A percentile compares a stretch with the other conserved stretches of the same genome.
phyloP scores from a whole-genome alignment of 2,888 invertebrate genomes.

The Himalopsyche anomala region DNA sequence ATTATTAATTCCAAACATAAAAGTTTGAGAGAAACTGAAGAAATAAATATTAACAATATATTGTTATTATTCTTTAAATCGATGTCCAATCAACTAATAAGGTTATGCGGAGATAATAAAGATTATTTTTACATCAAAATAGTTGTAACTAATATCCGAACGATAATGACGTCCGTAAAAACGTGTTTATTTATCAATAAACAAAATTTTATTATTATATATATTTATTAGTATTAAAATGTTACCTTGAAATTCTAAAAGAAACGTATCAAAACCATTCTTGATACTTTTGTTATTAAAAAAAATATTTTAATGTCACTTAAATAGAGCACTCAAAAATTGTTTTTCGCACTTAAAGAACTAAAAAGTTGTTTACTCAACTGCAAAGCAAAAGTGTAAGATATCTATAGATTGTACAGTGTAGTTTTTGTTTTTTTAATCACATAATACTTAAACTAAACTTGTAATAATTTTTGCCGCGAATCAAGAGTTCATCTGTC shows the following conservation, averaged over 20 bases:
- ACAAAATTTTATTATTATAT: not conserved
- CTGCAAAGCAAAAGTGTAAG: no score
- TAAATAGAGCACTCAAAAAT: no score
- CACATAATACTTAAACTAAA: not conserved
- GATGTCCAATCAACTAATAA: not conserved
- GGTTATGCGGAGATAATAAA: not conserved
- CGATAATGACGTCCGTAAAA: not conserved
- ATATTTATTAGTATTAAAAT: not conserved
- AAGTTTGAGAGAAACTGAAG: not conserved
- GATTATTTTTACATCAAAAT: not conserved
- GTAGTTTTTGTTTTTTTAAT: no score
- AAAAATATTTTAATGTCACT: no score
- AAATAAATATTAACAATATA: not conserved
- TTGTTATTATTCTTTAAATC: not conserved
- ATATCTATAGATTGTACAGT: no score
- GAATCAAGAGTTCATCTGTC: conserved; percentile 1
- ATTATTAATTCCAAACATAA: no score
- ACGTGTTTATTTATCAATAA: not conserved
- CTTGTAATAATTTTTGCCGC: not conserved
- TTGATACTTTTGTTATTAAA: no score
- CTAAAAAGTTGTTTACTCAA: no score
- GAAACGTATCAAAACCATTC: not conserved
- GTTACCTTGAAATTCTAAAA: not conserved
- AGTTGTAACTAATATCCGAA: not conserved
- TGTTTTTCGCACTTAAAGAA: no score